Conservation (phyloP, 53 echinoderm and acorn worm species). For the Antedon mediterranea region DNA sequence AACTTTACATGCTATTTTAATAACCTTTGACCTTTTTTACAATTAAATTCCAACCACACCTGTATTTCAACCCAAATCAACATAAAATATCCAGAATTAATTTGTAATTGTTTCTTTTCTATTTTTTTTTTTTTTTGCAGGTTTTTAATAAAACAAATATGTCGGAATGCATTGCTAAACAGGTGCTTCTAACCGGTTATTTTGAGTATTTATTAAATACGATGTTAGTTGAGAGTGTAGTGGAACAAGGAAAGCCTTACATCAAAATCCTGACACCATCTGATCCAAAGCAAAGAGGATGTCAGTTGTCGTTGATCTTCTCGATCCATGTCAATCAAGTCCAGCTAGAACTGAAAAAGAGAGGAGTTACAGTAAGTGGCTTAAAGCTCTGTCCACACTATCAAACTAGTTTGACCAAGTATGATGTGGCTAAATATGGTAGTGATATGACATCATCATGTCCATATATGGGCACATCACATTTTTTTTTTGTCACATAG, state of each 20-base stretch:
- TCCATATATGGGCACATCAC: too few relatives aligned
- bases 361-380: slow-evolving; percentile 71
- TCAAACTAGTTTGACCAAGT: too few relatives aligned
- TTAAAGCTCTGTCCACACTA: too few relatives aligned
- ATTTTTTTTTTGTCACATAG: too few relatives aligned
- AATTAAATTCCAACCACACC: too few relatives aligned
- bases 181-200: slow-evolving; percentile 59
- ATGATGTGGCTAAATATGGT: too few relatives aligned
- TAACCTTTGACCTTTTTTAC: too few relatives aligned
- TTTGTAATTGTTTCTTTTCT: too few relatives aligned
- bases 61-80: too few relatives aligned
- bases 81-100: too few relatives aligned
- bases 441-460: too few relatives aligned
- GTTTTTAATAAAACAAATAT: slow-evolving; percentile 60
- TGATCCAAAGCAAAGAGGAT: slow-evolving; percentile 53
- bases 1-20: too few relatives aligned
- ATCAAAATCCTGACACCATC: slow-evolving; percentile 64
- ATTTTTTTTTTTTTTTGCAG: slow-evolving; percentile 1
- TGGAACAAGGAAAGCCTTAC: slow-evolving; percentile 8
- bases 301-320: slow-evolving; percentile 71
- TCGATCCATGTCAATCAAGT: slow-evolving; percentile 41
- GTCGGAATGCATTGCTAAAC: slow-evolving; percentile 49
- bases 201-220: slow-evolving; percentile 39
- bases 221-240: slow-evolving; percentile 17
- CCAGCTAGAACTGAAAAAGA: slow-evolving; percentile 51